phyloP scores from a whole-genome alignment of 2,113 vertebrate species.

The Geococcyx californianus region DNA sequence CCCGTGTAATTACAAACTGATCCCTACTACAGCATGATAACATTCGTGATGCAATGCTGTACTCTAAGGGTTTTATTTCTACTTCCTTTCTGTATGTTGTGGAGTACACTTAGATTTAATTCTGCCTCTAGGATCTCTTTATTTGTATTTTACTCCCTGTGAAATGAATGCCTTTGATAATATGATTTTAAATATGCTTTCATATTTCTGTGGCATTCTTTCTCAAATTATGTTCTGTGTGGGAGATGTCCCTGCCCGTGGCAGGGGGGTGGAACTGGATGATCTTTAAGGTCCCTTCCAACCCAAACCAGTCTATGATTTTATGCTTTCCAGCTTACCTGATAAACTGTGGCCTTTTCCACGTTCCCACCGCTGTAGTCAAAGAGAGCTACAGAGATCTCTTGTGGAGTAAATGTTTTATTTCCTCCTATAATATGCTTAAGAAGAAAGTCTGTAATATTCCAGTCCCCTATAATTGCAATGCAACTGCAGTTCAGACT shows the following conservation, averaged over 20 bases:
- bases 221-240: too few species aligned
- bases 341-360: background rate
- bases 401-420: rapidly evolving
- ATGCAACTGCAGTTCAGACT: background rate
- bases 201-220: background rate
- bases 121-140: background rate
- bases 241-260: too few species aligned
- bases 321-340: background rate
- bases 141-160: background rate
- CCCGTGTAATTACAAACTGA: background rate
- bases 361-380: background rate
- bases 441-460: background rate
- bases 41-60: background rate
- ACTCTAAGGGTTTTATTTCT: background rate
- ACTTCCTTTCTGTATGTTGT: background rate
- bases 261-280: too few species aligned
- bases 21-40: background rate
- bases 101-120: background rate
- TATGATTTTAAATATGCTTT: background rate
- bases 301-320: too few species aligned
- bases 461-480: background rate
- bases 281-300: too few species aligned
- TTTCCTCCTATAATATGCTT: background rate
- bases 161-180: background rate
- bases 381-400: background rate